phyloP scores from a whole-genome alignment of 2,797 vertebrate genomes.

The Myotis myotis region DNA sequence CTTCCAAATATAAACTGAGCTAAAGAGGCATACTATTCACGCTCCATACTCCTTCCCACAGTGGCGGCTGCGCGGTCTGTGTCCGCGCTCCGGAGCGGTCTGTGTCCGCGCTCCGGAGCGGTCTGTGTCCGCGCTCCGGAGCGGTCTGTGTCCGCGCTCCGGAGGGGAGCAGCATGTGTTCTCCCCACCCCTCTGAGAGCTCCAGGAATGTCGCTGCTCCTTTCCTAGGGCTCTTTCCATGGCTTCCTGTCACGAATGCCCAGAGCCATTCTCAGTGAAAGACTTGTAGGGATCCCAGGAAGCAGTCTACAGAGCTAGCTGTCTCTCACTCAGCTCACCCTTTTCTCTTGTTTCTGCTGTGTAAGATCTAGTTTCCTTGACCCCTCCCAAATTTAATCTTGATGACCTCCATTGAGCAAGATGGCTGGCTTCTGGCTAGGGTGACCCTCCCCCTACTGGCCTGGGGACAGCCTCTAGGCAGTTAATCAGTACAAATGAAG shows the following conservation, averaged over 20 bases:
- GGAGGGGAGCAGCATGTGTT: not conserved
- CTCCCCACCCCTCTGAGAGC: not conserved
- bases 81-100: fast-evolving
- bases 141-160: not conserved
- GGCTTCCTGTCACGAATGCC: not conserved
- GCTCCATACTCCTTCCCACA: not conserved
- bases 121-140: no score
- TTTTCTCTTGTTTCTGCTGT: not conserved
- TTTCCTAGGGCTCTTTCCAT: not conserved
- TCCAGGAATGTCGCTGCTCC: not conserved
- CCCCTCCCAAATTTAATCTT: not conserved
- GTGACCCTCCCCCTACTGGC: not conserved
- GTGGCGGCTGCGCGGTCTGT: not conserved
- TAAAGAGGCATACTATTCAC: not conserved
- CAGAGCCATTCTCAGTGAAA: not conserved
- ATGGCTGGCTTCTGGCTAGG: not conserved
- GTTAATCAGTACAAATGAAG: not conserved
- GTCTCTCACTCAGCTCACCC: not conserved
- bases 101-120: fast-evolving
- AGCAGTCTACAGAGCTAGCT: not conserved
- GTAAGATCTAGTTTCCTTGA: not conserved
- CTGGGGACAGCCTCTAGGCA: not conserved
- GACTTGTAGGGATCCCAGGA: not conserved
- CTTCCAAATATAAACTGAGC: not conserved
- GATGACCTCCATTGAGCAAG: not conserved